Evolutionary conservation across 1,140 invertebrate genomes (phyloP).

Genomic region (Drosophila nannoptera): DNA sequence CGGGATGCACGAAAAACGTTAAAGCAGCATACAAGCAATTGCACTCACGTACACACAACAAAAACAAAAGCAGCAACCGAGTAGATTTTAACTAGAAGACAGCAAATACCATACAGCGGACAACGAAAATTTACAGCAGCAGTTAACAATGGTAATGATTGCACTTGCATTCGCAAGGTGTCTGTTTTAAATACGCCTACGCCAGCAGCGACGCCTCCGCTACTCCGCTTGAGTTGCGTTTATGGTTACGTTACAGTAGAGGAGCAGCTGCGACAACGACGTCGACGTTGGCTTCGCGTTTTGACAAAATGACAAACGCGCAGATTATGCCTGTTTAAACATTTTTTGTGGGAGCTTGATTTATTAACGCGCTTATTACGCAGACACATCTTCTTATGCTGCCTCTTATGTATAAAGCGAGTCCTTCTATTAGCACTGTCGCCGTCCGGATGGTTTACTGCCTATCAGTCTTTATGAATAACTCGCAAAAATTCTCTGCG

Average conservation of each 20-base stretch:
- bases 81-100: conserved; percentile 22
- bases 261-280: conserved; percentile 12
- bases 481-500: conserved; percentile 45
- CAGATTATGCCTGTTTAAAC: conserved; percentile 57
- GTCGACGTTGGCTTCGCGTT: conserved; percentile 30
- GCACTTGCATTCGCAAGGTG: conserved; percentile 54
- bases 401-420: neutral
- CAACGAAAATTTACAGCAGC: neutral
- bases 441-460: conserved; percentile 5
- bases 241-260: conserved; percentile 31
- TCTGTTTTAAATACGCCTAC: conserved; percentile 26
- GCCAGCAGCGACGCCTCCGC: conserved; percentile 26
- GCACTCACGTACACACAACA: conserved; percentile 7
- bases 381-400: conserved; percentile 26
- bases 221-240: conserved; percentile 24
- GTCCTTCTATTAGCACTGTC: conserved; percentile 6
- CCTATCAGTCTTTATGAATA: conserved; percentile 29
- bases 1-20: conserved; percentile 35
- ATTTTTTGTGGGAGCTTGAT: conserved; percentile 39
- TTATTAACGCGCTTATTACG: conserved; percentile 44
- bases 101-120: conserved; percentile 3
- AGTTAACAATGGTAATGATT: neutral
- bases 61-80: conserved; percentile 22
- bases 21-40: conserved; percentile 34
- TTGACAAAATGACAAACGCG: conserved; percentile 35